These are phyloP conservation scores for Ctenodactylus gundi DNA, from an alignment of 2,113 vertebrate species.

Conservation along the genomic window DNA sequence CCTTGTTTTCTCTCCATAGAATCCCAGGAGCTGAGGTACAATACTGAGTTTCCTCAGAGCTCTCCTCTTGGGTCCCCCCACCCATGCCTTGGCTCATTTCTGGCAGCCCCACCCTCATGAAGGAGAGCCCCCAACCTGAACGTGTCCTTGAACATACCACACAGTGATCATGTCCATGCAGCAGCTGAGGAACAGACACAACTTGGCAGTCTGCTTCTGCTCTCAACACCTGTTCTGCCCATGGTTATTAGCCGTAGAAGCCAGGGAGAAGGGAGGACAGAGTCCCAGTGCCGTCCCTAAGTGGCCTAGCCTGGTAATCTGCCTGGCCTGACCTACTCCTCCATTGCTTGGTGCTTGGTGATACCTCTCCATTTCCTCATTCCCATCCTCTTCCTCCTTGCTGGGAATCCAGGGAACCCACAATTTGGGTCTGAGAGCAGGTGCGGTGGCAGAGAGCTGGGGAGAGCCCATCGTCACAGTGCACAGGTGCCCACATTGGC, in stretches of 20 bases:
- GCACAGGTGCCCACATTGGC: constrained; percentile 62
- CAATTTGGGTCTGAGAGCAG: constrained; percentile 62
- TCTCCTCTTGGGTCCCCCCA: not conserved
- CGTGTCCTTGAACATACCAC: not conserved
- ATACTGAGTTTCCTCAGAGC: not conserved
- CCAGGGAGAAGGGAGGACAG: not conserved
- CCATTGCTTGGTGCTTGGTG: constrained; percentile 66
- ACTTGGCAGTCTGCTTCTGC: not conserved
- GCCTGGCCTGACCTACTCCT: not conserved
- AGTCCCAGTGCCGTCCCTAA: not conserved
- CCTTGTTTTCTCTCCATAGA: not conserved
- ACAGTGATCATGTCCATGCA: not conserved
- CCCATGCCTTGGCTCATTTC: not conserved
- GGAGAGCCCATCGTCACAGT: constrained; percentile 56
- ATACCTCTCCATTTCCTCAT: constrained; percentile 37
- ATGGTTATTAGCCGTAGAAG: not conserved
- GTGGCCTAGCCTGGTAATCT: not conserved
- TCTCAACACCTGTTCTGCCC: not conserved
- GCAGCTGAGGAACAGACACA: not conserved
- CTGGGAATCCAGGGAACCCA: not conserved
- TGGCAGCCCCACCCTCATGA: not conserved
- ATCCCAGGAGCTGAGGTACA: not conserved
- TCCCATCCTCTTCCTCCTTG: not conserved
- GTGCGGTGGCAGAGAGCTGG: constrained; percentile 57
- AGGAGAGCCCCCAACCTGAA: not conserved